phyloP scores from a whole-genome alignment of 2,888 invertebrate species.

The Crocallis elinguaria region DNA sequence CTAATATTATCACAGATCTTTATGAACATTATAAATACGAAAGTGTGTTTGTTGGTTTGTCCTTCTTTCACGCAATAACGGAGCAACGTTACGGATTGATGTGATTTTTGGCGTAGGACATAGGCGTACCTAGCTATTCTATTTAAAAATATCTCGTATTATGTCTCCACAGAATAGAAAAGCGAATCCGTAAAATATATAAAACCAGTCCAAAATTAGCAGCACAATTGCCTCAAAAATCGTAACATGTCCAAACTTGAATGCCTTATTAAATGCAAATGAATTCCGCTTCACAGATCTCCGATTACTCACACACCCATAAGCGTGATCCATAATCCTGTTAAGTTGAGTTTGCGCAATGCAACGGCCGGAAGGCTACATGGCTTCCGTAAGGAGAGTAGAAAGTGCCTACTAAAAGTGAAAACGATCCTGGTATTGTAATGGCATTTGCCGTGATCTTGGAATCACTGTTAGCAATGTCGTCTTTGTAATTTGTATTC shows the following conservation, averaged over 20 bases:
- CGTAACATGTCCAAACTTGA: conserved; percentile 15
- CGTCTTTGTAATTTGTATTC: too few species aligned
- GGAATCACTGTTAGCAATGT: background rate
- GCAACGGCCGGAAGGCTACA: conserved; percentile 37
- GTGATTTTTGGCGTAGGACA: too few species aligned
- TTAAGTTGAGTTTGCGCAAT: conserved; percentile 51
- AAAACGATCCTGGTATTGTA: conserved; percentile 13
- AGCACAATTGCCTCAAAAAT: background rate
- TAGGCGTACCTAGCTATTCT: too few species aligned
- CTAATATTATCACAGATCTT: too few species aligned
- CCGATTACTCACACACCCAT: conserved; percentile 36
- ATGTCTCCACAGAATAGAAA: too few species aligned
- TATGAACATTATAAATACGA: too few species aligned
- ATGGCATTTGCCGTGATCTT: background rate
- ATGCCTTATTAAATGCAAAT: conserved; percentile 23
- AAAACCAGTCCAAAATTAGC: background rate
- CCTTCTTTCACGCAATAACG: too few species aligned
- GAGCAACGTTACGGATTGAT: too few species aligned
- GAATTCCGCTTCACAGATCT: conserved; percentile 11
- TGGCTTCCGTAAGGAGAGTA: conserved; percentile 51
- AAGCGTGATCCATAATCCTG: conserved; percentile 36
- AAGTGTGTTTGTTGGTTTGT: too few species aligned
- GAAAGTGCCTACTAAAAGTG: conserved; percentile 26
- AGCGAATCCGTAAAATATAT: too few species aligned
- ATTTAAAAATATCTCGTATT: too few species aligned